phyloP scores from a whole-genome alignment of 64 coral and sea anemone species.

The Anthopleura sola region DNA sequence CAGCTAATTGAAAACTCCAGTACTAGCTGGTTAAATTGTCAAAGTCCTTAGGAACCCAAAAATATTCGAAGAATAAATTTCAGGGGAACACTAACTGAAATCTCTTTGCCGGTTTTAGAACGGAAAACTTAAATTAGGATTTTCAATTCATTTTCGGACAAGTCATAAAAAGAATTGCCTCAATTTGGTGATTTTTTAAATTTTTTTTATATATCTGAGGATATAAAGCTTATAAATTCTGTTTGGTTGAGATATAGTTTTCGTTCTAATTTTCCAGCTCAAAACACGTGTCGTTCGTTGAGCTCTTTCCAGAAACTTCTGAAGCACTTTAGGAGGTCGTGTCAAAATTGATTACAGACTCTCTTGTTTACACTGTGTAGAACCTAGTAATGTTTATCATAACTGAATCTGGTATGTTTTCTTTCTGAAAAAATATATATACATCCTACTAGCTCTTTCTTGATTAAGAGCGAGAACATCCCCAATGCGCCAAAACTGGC shows the following conservation, averaged over 20 bases:
- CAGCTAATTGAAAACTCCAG: too few relatives aligned
- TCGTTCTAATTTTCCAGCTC: background rate
- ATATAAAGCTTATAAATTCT: background rate
- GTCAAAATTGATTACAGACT: background rate
- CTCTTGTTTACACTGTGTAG: background rate
- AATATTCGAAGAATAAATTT: too few relatives aligned
- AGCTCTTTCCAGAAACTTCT: background rate
- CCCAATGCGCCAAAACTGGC: background rate
- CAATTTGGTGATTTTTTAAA: too few relatives aligned
- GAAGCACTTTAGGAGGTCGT: background rate
- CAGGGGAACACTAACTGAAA: too few relatives aligned
- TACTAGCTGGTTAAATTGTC: too few relatives aligned
- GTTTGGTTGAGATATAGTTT: background rate
- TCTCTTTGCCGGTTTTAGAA: too few relatives aligned
- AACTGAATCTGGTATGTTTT: background rate
- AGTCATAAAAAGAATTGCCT: too few relatives aligned
- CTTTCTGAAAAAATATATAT: background rate
- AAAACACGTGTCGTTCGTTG: background rate
- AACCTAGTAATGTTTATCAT: background rate
- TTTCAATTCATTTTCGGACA: too few relatives aligned
- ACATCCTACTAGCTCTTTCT: background rate
- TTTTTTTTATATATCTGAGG: too few relatives aligned
- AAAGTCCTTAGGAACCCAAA: too few relatives aligned
- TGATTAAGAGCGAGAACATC: background rate
- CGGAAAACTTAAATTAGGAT: too few relatives aligned